These are phyloP conservation scores for Dicyrtomina minuta DNA, from an alignment of 2,888 invertebrate genomes.

Conservation along the genomic window DNA sequence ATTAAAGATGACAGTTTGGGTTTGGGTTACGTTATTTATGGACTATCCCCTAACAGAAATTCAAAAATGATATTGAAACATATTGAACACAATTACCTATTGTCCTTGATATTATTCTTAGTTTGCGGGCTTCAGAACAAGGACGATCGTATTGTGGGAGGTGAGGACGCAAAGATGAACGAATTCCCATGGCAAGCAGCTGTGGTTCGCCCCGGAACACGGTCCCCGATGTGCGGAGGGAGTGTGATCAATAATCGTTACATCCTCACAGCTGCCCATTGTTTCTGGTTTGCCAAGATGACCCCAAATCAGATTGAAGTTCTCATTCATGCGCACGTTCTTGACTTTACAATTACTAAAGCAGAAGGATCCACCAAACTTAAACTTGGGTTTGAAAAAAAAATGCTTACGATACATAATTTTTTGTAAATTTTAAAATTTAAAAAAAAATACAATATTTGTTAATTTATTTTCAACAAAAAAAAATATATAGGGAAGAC, in stretches of 20 bases:
- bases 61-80: too few species aligned
- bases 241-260: constrained; percentile 20
- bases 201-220: background rate
- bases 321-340: constrained; percentile 42
- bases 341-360: constrained; percentile 33
- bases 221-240: constrained; percentile 14
- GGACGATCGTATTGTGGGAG: constrained; percentile 16
- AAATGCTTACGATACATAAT: too few species aligned
- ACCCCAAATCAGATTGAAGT: constrained; percentile 39
- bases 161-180: background rate
- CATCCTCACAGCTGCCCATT: constrained; percentile 40
- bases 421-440: too few species aligned
- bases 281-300: constrained; percentile 37
- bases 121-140: constrained; percentile 43
- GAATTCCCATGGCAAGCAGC: constrained; percentile 27
- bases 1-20: too few species aligned
- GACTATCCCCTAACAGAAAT: too few species aligned
- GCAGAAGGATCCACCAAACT: background rate
- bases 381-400: constrained; percentile 5
- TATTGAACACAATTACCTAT: too few species aligned
- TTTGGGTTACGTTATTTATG: too few species aligned
- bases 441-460: too few species aligned
- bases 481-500: constrained; percentile 8
- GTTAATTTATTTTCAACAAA: too few species aligned
- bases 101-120: too few species aligned